Evolutionary conservation across 1,140 invertebrate species (phyloP).

Genomic region (Mercenaria mercenaria): DNA sequence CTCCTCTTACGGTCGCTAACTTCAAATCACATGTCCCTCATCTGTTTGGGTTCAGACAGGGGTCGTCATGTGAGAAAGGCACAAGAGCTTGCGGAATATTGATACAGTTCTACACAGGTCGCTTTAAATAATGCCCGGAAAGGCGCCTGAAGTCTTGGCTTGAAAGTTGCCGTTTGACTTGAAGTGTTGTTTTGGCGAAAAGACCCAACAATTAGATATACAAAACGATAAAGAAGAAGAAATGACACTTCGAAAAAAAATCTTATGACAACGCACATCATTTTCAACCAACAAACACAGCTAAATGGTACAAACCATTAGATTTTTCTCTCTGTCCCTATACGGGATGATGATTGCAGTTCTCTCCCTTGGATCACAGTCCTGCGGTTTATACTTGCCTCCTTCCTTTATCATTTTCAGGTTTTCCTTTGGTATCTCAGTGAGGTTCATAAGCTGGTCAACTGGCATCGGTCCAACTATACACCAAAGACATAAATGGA

Average conservation of each 20-base stretch:
- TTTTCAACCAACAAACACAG: too few species aligned
- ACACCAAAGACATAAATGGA: not conserved
- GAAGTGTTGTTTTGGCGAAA: not conserved
- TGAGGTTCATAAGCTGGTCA: not conserved
- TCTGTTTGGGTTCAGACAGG: not conserved
- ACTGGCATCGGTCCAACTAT: constrained; percentile 29
- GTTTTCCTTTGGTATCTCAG: not conserved
- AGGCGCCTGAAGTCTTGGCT: too few species aligned
- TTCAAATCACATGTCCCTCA: not conserved
- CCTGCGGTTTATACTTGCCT: constrained; percentile 69
- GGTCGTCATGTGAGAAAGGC: too few species aligned
- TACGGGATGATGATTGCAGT: constrained; percentile 78
- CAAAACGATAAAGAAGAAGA: too few species aligned
- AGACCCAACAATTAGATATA: too few species aligned
- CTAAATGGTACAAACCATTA: too few species aligned
- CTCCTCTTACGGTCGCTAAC: not conserved
- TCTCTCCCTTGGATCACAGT: constrained; percentile 69
- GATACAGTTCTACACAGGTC: too few species aligned
- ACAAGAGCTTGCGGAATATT: too few species aligned
- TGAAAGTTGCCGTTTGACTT: too few species aligned
- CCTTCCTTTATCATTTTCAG: constrained; percentile 18
- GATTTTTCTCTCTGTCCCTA: constrained; percentile 74
- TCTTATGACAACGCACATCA: too few species aligned
- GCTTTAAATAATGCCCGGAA: too few species aligned
- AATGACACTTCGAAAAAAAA: too few species aligned